Percentiles rank a stretch among this genome's conserved stretches.
Evolutionary conservation across 2,888 invertebrate species (phyloP).

Genomic region (Ophraella communa): DNA sequence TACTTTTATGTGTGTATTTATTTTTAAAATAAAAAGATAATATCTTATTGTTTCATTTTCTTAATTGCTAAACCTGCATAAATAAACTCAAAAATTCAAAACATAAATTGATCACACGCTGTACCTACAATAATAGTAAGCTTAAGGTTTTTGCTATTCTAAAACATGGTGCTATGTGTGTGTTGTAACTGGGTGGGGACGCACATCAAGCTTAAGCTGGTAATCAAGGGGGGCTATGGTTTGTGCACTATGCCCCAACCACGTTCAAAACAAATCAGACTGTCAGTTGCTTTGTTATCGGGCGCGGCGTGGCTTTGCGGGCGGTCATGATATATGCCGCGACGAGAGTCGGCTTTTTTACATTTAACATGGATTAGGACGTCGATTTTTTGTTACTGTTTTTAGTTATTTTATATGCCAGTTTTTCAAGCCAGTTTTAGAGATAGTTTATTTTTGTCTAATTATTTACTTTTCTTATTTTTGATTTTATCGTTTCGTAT

Average conservation of each 20-base stretch:
- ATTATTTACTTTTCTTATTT: constrained; percentile 7
- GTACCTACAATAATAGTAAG: constrained; percentile 20
- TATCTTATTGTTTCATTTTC: neutral
- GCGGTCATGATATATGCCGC: constrained; percentile 26
- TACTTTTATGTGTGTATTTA: constrained; percentile 31
- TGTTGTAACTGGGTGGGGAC: constrained; percentile 38
- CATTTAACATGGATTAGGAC: constrained; percentile 32
- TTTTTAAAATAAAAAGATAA: constrained; percentile 32
- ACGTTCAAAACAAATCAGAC: constrained; percentile 25
- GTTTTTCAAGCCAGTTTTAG: constrained; percentile 38
- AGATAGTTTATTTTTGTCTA: constrained; percentile 23
- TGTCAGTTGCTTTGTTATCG: constrained; percentile 27
- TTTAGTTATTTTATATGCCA: constrained; percentile 31
- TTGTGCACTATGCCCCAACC: constrained; percentile 28
- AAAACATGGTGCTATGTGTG: constrained; percentile 32
- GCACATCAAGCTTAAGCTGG: constrained; percentile 22
- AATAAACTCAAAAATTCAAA: neutral
- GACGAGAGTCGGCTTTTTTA: constrained; percentile 23
- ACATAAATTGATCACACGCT: constrained; percentile 16
- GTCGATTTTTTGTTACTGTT: constrained; percentile 5
- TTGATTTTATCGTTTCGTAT: constrained; percentile 3
- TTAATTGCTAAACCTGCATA: too few species aligned
- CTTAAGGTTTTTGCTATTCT: constrained; percentile 29
- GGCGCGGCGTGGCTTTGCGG: constrained; percentile 24
- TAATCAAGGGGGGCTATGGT: constrained; percentile 13